Evolutionary conservation across 2,113 vertebrate genomes (phyloP), one percentile per base, ranked within the genome.

Genomic region (Geococcyx californianus): DNA sequence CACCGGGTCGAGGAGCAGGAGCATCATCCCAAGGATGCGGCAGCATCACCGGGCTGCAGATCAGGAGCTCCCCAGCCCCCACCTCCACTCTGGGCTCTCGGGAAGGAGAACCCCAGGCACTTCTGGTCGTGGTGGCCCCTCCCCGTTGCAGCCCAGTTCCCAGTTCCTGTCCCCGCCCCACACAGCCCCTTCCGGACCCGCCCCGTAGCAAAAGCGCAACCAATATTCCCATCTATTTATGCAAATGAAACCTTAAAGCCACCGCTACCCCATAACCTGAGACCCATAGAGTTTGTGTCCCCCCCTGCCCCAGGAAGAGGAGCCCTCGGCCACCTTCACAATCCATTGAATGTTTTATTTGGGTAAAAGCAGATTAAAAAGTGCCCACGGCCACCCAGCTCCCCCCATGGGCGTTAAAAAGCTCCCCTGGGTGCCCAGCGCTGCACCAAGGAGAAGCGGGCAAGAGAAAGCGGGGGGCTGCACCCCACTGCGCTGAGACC

Each of bases 191-290:
- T 74, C 90, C 75, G 64, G 25, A 0, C 26, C 75, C 80, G 20
- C 44, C 83, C 70, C 60, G 6, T 8, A 8, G 12, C 11, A 47
- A 72, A 44, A 69, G 90, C 72, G 8, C 85, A 85, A 66, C 51
- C 4, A 6, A 4, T 36, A 84, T 84, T 84, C 79, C 88, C 40
- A 72, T 4, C 0, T 21, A 1, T 4, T 59, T 4, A 51, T 49
- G 54, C 38, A 76, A 89, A 83, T 7, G 3, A 47, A 2, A 0
- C 10, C 52, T 45, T 23, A 54, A 70, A 87, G 75, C 29, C 33
- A 45, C 20, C 19, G 3, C 4, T 0, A 6, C 33, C 6, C 31
- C n/a, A n/a, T n/a, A n/a, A n/a, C n/a, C n/a, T n/a, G n/a, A n/a
- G n/a, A n/a, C n/a, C n/a, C n/a, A n/a, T n/a, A n/a, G n/a, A n/a